Evolutionary conservation across 2,888 invertebrate genomes (phyloP).

Genomic region (Cryptops parisi): DNA sequence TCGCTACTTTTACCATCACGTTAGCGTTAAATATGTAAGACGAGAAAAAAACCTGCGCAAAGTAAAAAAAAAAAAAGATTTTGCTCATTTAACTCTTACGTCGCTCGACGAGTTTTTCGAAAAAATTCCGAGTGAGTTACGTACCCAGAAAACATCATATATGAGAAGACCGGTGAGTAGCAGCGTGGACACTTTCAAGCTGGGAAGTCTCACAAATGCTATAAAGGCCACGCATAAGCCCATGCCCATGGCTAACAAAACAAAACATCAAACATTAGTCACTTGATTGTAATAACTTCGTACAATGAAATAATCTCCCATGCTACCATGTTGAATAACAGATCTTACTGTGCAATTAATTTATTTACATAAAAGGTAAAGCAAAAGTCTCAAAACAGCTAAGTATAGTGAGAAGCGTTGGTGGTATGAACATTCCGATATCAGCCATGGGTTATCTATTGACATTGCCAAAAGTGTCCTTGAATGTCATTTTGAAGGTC

Average conservation of each 20-base stretch:
- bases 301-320: too few relatives aligned
- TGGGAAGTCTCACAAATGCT: slow-evolving; percentile 87
- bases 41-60: slow-evolving; percentile 65
- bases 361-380: too few relatives aligned
- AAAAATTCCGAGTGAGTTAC: slow-evolving; percentile 14
- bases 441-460: too few relatives aligned
- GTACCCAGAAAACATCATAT: slow-evolving; percentile 93
- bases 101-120: neutral
- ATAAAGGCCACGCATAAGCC: slow-evolving; percentile 96
- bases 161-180: slow-evolving; percentile 82
- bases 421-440: too few relatives aligned
- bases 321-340: too few relatives aligned
- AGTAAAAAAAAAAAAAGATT: slow-evolving; percentile 4
- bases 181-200: slow-evolving; percentile 87
- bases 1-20: slow-evolving; percentile 89
- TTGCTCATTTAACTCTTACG: too few relatives aligned
- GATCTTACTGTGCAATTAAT: too few relatives aligned
- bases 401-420: too few relatives aligned
- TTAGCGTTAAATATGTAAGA: slow-evolving; percentile 97
- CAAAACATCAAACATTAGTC: neutral
- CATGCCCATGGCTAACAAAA: slow-evolving; percentile 80
- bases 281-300: neutral
- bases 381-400: too few relatives aligned
- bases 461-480: too few relatives aligned
- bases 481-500: too few relatives aligned